Percentiles rank a stretch among this genome's conserved stretches.
phyloP scores from a whole-genome alignment of 1,140 invertebrate species.

The Meloidogyne hapla region DNA sequence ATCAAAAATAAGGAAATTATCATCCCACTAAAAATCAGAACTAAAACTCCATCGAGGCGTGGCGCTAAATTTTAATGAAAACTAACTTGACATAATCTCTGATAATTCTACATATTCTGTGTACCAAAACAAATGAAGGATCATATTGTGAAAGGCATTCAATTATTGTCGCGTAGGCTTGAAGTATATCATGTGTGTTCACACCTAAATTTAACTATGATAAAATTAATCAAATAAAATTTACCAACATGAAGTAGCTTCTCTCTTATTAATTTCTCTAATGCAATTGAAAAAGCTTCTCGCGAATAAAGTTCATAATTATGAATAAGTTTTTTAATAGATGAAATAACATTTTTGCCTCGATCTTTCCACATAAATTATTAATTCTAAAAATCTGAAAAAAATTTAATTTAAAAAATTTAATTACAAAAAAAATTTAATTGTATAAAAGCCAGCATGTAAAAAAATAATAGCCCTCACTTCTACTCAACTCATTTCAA shows the following conservation, averaged over 20 bases:
- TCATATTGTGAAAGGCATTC: constrained; percentile 86
- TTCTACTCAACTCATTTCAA: neutral
- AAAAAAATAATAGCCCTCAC: too few species aligned
- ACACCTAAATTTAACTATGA: constrained; percentile 71
- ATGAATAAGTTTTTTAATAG: constrained; percentile 31
- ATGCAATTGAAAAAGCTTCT: constrained; percentile 36
- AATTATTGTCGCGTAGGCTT: constrained; percentile 91
- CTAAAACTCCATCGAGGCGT: too few species aligned
- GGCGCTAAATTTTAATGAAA: constrained; percentile 29
- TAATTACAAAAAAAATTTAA: too few species aligned
- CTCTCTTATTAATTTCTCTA: constrained; percentile 38
- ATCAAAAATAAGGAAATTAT: neutral
- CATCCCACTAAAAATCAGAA: too few species aligned
- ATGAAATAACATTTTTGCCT: constrained; percentile 6
- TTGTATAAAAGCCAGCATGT: too few species aligned
- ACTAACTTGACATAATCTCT: constrained; percentile 69
- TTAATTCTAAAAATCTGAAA: neutral
- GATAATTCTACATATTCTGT: constrained; percentile 90
- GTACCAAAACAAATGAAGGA: constrained; percentile 85
- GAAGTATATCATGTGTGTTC: constrained; percentile 93
- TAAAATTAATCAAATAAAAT: neutral
- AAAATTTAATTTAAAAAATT: too few species aligned
- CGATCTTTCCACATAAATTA: neutral
- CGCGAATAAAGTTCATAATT: constrained; percentile 45
- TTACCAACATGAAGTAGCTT: constrained; percentile 50